phyloP scores from a whole-genome alignment of 2,113 vertebrate species.

The Craseonycteris thonglongyai region DNA sequence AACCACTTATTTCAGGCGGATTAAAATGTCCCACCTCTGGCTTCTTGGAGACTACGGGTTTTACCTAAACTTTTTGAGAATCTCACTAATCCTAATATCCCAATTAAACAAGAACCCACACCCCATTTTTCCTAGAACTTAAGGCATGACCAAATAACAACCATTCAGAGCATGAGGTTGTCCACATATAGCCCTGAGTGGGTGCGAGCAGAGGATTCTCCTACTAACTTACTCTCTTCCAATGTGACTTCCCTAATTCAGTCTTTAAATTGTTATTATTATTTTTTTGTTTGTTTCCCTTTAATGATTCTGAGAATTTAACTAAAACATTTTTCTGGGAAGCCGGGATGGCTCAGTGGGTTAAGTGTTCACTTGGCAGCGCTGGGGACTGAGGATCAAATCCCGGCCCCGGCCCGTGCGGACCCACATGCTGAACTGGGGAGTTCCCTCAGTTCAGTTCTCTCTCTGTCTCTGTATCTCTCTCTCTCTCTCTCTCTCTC shows the following conservation, averaged over 20 bases:
- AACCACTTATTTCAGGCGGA: background rate
- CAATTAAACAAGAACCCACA: background rate
- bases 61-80: background rate
- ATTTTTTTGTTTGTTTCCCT: background rate
- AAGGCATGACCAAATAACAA: background rate
- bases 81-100: accelerated
- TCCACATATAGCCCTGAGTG: background rate
- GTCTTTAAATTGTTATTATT: background rate
- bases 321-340: background rate
- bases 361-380: too few relatives aligned
- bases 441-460: too few relatives aligned
- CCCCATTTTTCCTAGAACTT: accelerated
- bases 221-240: background rate
- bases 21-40: background rate
- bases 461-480: too few relatives aligned
- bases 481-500: too few relatives aligned
- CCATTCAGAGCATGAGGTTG: background rate
- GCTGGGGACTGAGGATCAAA: too few relatives aligned
- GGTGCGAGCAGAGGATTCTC: background rate
- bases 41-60: background rate
- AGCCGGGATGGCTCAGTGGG: too few relatives aligned
- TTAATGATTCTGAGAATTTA: background rate
- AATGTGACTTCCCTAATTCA: background rate
- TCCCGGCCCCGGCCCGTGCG: too few relatives aligned
- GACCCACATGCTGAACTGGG: too few relatives aligned